Evolutionary conservation across 2,797 vertebrate genomes (phyloP), one percentile per base, ranked within the genome.

Genomic region (Chanos chanos): DNA sequence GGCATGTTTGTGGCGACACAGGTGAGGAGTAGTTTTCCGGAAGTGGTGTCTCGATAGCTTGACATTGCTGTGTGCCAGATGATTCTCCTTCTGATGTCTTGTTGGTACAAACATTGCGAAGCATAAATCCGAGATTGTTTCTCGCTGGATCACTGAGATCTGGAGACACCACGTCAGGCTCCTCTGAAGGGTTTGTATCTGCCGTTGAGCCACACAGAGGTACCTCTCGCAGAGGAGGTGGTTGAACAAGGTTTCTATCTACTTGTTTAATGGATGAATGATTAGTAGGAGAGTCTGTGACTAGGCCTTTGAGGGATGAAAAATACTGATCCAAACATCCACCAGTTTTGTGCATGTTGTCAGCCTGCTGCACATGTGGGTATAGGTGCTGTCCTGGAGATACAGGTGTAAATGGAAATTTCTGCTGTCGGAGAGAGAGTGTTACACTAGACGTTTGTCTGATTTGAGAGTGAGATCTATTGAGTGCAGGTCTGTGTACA

Each of bases 281-380:
- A 7, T 56, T 41, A 61, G 55, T 65, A 16, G 64, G 62, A 50
- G 69, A 1, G 10, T 79, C 77, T 34, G 50, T 34, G 3, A 27
- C 53, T 30, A 59, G 63, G n/a, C 64, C 39, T 36, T 39, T 2
- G 0, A 0, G 85, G 58, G 53, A 68, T 0, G 79, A 80, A 15
- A 84, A 71, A 30, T 86, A 76, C 74, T 86, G 87, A 57, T 81
- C 85, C 0, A 87, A 87, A 40, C 85, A 89, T 58, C 88, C 86
- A 33, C 85, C 80, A 0, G 89, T 86, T 68, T 89, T 89, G 73
- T 90, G 90, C 72, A 74, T 8, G 77, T 34, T 45, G n/a, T n/a
- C n/a, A n/a, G n/a, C n/a, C 18, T 22, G 64, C 80, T 70, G 0
- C 84, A 79, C 60, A 87, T 90, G 44, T 74, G 89, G 86, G 21